These are phyloP conservation scores for Mylabris phalerata DNA, from an alignment of 1,140 invertebrate species.

Conservation along the genomic window DNA sequence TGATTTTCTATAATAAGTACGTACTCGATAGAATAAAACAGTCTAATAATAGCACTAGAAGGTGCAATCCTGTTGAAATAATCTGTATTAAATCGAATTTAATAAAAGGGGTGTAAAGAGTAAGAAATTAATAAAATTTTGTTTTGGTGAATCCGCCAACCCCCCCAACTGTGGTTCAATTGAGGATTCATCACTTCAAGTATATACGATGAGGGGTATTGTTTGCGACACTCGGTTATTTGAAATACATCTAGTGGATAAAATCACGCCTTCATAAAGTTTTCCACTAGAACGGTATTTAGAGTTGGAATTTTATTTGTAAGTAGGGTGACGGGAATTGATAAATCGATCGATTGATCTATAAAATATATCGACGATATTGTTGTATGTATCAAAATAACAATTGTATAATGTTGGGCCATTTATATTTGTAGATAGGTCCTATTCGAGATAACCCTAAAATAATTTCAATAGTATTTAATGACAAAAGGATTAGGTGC, in stretches of 20 bases:
- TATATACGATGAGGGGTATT: slow-evolving; percentile 9
- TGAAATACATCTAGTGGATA: slow-evolving; percentile 21
- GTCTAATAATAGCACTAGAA: slow-evolving; percentile 15
- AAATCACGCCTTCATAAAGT: slow-evolving; percentile 22
- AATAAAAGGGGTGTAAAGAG: too few species aligned
- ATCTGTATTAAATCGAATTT: not conserved
- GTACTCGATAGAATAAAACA: slow-evolving; percentile 15
- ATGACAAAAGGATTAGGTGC: slow-evolving; percentile 17
- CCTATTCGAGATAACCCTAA: slow-evolving; percentile 9
- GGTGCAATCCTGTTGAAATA: slow-evolving; percentile 10
- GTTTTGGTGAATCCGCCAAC: slow-evolving; percentile 1
- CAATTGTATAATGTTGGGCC: not conserved
- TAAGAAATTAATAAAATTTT: too few species aligned
- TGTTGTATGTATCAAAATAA: too few species aligned
- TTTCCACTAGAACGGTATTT: slow-evolving; percentile 16
- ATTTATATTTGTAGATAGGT: slow-evolving; percentile 4
- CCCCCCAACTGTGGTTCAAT: not conserved
- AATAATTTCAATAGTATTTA: slow-evolving; percentile 13
- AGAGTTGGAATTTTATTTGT: slow-evolving; percentile 12
- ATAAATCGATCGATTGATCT: too few species aligned
- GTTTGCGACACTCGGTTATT: slow-evolving; percentile 12
- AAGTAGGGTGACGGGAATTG: not conserved
- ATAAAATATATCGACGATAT: not conserved
- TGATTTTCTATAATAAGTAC: too few species aligned
- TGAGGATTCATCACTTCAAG: slow-evolving; percentile 2